A percentile compares a stretch with the other conserved stretches of the same genome.
phyloP scores from a whole-genome alignment of 2,113 vertebrate species.

The Ochotona curzoniae region DNA sequence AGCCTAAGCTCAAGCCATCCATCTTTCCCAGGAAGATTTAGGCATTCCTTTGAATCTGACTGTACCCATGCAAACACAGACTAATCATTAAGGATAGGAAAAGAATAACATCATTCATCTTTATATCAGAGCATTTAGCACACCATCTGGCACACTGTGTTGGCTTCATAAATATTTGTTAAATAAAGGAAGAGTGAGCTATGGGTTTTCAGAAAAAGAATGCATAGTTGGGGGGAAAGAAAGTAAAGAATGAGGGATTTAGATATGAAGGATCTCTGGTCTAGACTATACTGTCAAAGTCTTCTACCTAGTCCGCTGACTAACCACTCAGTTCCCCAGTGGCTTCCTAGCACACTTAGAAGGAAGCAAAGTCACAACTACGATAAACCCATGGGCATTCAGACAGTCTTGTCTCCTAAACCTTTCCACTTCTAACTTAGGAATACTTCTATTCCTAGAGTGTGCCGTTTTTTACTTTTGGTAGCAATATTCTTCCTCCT shows the following conservation, averaged over 20 bases:
- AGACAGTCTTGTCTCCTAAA: neutral
- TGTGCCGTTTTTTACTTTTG: neutral
- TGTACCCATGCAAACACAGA: slow-evolving; percentile 46
- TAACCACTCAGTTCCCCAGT: neutral
- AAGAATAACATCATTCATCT: slow-evolving; percentile 58
- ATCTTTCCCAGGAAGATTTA: slow-evolving; percentile 50
- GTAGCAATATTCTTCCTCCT: neutral
- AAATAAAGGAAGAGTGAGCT: slow-evolving; percentile 59
- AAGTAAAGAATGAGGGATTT: slow-evolving; percentile 2
- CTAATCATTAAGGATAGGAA: slow-evolving; percentile 56
- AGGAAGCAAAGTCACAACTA: neutral
- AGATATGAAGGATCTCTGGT: slow-evolving; percentile 12
- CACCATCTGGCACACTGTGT: slow-evolving; percentile 50
- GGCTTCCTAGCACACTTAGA: neutral
- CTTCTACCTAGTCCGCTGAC: neutral
- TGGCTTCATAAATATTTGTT: slow-evolving; percentile 69
- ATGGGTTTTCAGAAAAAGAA: slow-evolving; percentile 52
- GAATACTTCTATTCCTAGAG: neutral
- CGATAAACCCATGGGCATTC: neutral
- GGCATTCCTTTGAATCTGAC: slow-evolving; percentile 6
- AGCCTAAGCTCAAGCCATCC: neutral
- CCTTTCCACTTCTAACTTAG: neutral
- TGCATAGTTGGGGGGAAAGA: slow-evolving; percentile 2
- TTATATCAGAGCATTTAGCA: slow-evolving; percentile 64
- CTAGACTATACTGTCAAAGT: neutral